Base-by-base conservation (phyloP, 2,888 invertebrate species). In the Gari tellinella region DNA sequence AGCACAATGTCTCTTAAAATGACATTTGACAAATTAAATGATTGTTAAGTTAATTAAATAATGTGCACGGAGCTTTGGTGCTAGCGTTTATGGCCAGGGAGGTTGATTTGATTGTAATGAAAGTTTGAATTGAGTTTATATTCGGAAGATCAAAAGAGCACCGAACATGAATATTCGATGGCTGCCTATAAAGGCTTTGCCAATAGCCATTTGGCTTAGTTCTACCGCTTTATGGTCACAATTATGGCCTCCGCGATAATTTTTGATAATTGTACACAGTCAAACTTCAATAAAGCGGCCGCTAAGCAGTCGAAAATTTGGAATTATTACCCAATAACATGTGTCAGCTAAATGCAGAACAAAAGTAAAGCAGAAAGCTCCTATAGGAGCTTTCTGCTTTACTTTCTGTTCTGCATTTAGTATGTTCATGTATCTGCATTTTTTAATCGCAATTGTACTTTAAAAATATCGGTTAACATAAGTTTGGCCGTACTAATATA, bases 261-360 rank as follows among this genome's bases (percentile, higher is more conserved):
- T 69, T 69, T 46, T 48, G 63, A 69, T 63, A 69, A 69, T 69
- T 69, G 63, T 63, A n/a, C n/a, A n/a, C n/a, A n/a, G n/a, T n/a
- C n/a, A n/a, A n/a, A n/a, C n/a, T n/a, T n/a, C n/a, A n/a, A n/a
- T n/a, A n/a, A n/a, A n/a, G n/a, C n/a, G n/a, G n/a, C n/a, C n/a
- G n/a, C n/a, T n/a, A n/a, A n/a, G n/a, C n/a, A n/a, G n/a, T n/a
- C n/a, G n/a, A n/a, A n/a, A n/a, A n/a, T n/a, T n/a, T n/a, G n/a
- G n/a, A n/a, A n/a, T n/a, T n/a, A n/a, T n/a, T n/a, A n/a, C n/a
- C n/a, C n/a, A n/a, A n/a, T n/a, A n/a, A n/a, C n/a, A n/a, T n/a
- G n/a, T n/a, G n/a, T n/a, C n/a, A n/a, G n/a, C n/a, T n/a, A n/a
- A n/a, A n/a, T n/a, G n/a, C n/a, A n/a, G n/a, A n/a, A n/a, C n/a